A percentile compares a stretch with the other conserved stretches of the same genome.
Conservation (phyloP, 1,140 invertebrate species). For the Nylanderia fulva region DNA sequence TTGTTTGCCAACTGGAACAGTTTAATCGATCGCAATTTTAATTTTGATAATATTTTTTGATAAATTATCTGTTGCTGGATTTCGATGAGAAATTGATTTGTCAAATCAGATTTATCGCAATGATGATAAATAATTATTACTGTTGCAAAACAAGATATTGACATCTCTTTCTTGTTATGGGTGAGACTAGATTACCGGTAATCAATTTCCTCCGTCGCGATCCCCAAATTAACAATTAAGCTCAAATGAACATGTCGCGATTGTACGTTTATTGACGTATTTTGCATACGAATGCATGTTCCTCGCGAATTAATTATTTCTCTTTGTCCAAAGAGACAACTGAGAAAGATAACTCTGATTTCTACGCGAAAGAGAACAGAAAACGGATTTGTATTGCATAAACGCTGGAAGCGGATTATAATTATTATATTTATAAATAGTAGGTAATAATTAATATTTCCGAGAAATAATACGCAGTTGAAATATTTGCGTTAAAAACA, state of each 20-base stretch:
- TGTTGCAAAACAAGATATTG: constrained; percentile 48
- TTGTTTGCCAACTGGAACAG: neutral
- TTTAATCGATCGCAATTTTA: neutral
- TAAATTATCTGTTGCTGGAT: too few species aligned
- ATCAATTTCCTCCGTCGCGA: constrained; percentile 38
- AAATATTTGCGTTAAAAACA: too few species aligned
- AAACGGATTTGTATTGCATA: neutral
- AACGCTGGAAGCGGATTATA: too few species aligned
- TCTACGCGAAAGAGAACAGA: neutral
- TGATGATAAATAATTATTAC: neutral
- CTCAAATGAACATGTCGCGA: constrained; percentile 7
- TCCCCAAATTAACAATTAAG: neutral
- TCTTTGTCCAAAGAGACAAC: neutral
- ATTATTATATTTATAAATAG: neutral
- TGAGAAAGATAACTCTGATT: neutral
- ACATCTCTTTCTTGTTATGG: constrained; percentile 18
- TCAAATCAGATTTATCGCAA: neutral
- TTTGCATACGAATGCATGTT: constrained; percentile 32
- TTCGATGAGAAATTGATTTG: constrained; percentile 7
- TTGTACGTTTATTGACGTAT: constrained; percentile 23
- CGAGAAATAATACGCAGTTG: neutral
- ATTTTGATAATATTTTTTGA: neutral
- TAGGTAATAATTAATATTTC: neutral
- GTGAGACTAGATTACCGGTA: constrained; percentile 17
- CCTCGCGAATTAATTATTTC: neutral